Base-by-base conservation (phyloP, 2,113 vertebrate genomes). In the Elephantulus edwardii region DNA sequence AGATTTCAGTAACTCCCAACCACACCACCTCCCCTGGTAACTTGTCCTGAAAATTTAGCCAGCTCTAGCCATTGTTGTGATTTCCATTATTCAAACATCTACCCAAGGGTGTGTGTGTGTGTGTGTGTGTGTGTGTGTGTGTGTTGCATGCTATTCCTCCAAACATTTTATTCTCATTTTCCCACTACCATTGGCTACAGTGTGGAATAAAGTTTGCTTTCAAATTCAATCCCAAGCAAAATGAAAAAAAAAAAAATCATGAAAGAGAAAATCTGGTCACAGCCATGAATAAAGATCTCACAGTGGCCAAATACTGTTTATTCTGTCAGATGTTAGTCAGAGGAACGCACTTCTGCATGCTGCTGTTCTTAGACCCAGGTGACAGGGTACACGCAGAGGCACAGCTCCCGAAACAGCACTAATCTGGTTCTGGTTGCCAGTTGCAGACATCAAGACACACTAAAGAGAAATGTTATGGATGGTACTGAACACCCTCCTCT, bases 191-290 rank as follows among this genome's bases (percentile, higher is more conserved):
- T 94, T 89, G 97, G 96, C 96, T 96, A 96, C 94, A 92, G 92
- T 71, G 92, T 6, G 94, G 96, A 97, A 97, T 96, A 96, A 97
- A 97, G 96, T 96, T 92, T 96, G 90, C 96, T 97, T 97, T 97
- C 96, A 97, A 97, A 97, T 97, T 96, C 96, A 97, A 95, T 98
- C 96, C 97, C 96, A 94, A 96, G 95, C 95, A 96, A 97, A 97
- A 98, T 97, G 95, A 97, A 97, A 97, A 96, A 95, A 95, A 95
- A 96, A 86, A 77, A 88, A 77, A 77, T 88, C 86, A 96, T 93
- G 97, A 97, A 97, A 95, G 90, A 95, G 94, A 97, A 97, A 95
- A n/a, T 95, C 91, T 85, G 93, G 95, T 91, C 93, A 93, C 79
- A 94, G 91, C 91, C 95, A 97, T 96, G 88, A 91, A 91, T 96